These are phyloP conservation scores for Campylomormyrus tamandua DNA, from an alignment of 2,113 vertebrate species.

Conservation along the genomic window DNA sequence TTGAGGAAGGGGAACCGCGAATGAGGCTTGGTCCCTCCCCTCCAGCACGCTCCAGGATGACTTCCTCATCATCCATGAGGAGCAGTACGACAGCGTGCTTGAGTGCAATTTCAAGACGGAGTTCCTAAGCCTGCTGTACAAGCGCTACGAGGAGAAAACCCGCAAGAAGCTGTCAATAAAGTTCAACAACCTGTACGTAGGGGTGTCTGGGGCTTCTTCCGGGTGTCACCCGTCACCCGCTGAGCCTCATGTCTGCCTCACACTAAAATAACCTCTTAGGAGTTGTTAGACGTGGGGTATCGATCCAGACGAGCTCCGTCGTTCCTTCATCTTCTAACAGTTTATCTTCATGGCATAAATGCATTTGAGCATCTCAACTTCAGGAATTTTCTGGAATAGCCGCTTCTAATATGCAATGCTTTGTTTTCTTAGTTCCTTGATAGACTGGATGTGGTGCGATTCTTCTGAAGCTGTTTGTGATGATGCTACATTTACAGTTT, in stretches of 20 bases:
- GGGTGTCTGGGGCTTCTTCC: neutral
- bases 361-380: neutral
- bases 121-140: conserved; percentile 68
- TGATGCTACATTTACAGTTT: neutral
- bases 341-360: neutral
- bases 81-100: conserved; percentile 72
- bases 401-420: neutral
- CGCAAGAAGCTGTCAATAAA: conserved; percentile 57
- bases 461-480: neutral
- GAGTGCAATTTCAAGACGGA: conserved; percentile 71
- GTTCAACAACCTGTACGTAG: conserved; percentile 71
- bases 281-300: neutral
- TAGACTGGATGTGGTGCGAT: neutral
- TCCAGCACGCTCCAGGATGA: conserved; percentile 70
- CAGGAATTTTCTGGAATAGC: neutral
- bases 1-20: neutral
- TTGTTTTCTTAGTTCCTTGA: neutral
- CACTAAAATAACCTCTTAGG: neutral
- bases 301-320: neutral
- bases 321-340: neutral
- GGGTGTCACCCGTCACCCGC: too few species aligned
- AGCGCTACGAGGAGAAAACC: conserved; percentile 63
- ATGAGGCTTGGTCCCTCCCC: neutral
- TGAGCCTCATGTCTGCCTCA: too few species aligned
- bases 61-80: conserved; percentile 67